Conservation (phyloP, 2,113 vertebrate genomes). For the Catharus fuscescens region DNA sequence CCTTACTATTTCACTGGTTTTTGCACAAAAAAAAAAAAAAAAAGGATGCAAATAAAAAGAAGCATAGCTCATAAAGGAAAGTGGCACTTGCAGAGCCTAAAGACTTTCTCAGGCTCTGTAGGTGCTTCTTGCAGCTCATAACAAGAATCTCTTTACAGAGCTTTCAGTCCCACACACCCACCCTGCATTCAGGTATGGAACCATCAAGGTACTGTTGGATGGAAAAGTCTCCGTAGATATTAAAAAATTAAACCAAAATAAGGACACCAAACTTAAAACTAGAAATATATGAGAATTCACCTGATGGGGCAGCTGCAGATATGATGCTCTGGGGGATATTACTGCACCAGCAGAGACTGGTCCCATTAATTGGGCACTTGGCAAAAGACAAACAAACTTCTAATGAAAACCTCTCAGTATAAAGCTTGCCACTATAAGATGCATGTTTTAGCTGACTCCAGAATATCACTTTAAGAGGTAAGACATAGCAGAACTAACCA, state of each 20-base stretch:
- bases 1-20: neutral
- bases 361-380: neutral
- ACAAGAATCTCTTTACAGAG: neutral
- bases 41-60: neutral
- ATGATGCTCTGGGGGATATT: neutral
- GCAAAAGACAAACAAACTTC: neutral
- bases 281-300: neutral
- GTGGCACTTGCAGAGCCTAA: neutral
- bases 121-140: neutral
- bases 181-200: neutral
- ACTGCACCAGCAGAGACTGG: neutral
- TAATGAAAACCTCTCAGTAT: neutral
- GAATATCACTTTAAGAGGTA: neutral
- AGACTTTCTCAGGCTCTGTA: neutral
- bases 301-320: neutral
- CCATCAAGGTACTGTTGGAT: neutral
- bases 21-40: neutral
- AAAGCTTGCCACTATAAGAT: neutral
- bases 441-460: neutral
- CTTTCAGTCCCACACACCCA: neutral
- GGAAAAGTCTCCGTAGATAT: neutral
- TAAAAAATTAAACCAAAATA: neutral
- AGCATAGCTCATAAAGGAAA: neutral
- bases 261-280: neutral
- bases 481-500: neutral